Conservation (phyloP, 2,888 invertebrate species). For the Bhutanitis thaidina region DNA sequence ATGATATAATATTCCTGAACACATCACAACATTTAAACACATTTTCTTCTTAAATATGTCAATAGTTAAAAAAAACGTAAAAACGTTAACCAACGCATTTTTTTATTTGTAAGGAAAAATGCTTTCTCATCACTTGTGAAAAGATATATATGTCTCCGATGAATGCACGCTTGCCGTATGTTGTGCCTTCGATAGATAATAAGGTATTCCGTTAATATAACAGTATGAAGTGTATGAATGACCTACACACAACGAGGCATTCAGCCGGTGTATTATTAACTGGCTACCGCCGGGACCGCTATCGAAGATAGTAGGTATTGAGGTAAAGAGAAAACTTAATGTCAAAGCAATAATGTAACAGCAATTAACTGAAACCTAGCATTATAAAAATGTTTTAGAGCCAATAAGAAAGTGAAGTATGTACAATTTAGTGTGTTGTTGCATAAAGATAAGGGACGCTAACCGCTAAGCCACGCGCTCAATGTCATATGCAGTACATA, state of each 20-base stretch:
- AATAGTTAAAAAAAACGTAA: no score
- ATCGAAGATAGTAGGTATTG: slow-evolving; percentile 34
- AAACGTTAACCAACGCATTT: no score
- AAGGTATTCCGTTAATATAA: slow-evolving; percentile 61
- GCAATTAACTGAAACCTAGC: slow-evolving; percentile 38
- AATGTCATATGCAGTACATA: no score
- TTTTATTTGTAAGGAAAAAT: no score
- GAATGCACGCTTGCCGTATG: slow-evolving; percentile 26
- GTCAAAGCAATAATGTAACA: slow-evolving; percentile 33
- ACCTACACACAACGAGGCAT: slow-evolving; percentile 46
- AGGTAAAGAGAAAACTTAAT: slow-evolving; percentile 52
- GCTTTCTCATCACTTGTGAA: slow-evolving; percentile 10
- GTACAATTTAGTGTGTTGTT: no score
- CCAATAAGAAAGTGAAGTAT: background rate
- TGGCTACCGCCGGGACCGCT: slow-evolving; percentile 43
- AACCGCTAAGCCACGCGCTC: no score
- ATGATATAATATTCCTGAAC: no score
- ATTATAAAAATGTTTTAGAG: background rate
- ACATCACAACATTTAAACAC: no score
- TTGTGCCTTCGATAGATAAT: slow-evolving; percentile 59
- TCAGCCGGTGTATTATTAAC: slow-evolving; percentile 52
- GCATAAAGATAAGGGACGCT: no score
- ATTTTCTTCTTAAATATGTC: no score
- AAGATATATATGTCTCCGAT: slow-evolving; percentile 21
- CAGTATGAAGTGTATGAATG: slow-evolving; percentile 49